phyloP scores from a whole-genome alignment of 2,113 vertebrate genomes.

The Podarcis muralis region DNA sequence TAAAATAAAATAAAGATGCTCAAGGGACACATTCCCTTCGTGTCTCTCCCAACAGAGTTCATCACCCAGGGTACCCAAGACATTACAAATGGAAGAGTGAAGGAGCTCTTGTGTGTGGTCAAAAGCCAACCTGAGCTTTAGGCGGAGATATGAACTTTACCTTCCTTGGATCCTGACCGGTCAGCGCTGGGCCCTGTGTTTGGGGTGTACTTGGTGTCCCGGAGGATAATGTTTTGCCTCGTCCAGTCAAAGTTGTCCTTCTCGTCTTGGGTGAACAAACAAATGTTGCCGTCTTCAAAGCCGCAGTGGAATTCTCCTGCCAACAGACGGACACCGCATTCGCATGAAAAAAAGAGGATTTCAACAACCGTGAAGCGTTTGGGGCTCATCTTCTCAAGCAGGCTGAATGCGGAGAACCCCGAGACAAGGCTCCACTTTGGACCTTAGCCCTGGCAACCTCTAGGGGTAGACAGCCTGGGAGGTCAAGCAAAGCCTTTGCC shows the following conservation, averaged over 20 bases:
- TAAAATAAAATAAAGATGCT: neutral
- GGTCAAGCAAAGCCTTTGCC: neutral
- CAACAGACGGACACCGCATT: constrained; percentile 1
- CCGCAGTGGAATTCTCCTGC: constrained; percentile 97
- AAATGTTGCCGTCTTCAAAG: constrained; percentile 96
- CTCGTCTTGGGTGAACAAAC: constrained; percentile 96
- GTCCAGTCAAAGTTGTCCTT: constrained; percentile 98
- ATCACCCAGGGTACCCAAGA: too few species aligned
- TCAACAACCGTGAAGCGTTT: too few species aligned
- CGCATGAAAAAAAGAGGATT: neutral
- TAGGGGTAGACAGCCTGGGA: neutral
- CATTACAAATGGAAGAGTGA: too few species aligned
- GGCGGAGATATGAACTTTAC: constrained; percentile 60
- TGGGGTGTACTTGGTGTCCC: constrained; percentile 96
- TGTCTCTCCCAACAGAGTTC: too few species aligned
- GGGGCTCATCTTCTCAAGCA: neutral
- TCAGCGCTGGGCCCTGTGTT: constrained; percentile 95
- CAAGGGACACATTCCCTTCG: too few species aligned
- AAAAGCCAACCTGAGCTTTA: too few species aligned
- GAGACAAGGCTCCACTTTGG: neutral
- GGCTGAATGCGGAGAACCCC: neutral
- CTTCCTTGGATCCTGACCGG: constrained; percentile 92
- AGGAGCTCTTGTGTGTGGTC: too few species aligned
- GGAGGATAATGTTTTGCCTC: constrained; percentile 93
- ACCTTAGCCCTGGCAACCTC: neutral